Evolutionary conservation across 2,113 vertebrate genomes (phyloP), one percentile per base, ranked within the genome.

Genomic region (Bambusicola thoracicus): DNA sequence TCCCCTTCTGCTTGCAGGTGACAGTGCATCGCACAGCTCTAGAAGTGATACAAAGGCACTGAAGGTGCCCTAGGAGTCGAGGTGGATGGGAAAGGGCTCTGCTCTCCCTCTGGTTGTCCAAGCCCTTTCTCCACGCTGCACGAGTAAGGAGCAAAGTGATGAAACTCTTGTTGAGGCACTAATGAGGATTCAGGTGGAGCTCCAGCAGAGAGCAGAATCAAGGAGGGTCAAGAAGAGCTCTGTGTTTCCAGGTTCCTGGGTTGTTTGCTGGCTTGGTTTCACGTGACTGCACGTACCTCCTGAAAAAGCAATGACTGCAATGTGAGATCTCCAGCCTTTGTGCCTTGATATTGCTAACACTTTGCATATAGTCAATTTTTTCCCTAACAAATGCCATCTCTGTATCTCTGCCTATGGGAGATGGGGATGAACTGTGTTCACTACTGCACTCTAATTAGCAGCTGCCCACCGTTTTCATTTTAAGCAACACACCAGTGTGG

Each of bases 21-120:
- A 43, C 40, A 27, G 13, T 0, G 1, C n/a, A 61, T 19, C 13
- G 22, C 29, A 16, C 15, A 10, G 2, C 13, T 9, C 17, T 9
- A 17, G 53, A 55, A n/a, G 8, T 12, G 34, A 55, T 44, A 55
- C 3, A 25, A 20, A 43, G 59, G 41, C 11, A 41, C 61, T 81
- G 61, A 62, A 18, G 21, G 18, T 69, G 55, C n/a, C 40, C 11
- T 11, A 36, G 38, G 13, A 53, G 46, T 5, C 17, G 24, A 49
- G 63, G 7, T 21, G 68, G 44, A 44, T 51, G 51, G 61, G 18
- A 89, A 13, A 25, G 8, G 27, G 16, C 38, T 49, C 51, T 78
- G 56, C 66, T 49, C 22, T 18, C 62, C 53, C 32, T 62, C 24
- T 4, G 24, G 25, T 43, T 4, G 7, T 41, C 40, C 65, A 69